A percentile compares a stretch with the other conserved stretches of the same genome.
Evolutionary conservation across 37 sponge, comb jelly and placozoan genomes (phyloP).

Genomic region (Ianthella basta): DNA sequence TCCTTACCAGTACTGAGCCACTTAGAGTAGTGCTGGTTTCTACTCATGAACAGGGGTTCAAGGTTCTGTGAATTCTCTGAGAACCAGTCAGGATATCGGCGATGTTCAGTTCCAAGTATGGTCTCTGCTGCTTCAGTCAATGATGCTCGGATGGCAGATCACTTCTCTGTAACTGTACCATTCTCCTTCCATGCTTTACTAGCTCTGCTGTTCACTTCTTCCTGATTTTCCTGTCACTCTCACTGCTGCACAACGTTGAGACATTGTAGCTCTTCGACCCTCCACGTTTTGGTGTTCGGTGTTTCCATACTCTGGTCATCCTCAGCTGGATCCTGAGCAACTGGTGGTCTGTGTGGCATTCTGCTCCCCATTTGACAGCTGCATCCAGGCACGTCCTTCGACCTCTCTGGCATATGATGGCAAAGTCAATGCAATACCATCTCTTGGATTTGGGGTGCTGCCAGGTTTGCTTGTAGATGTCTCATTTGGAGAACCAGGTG

Average conservation of each 20-base stretch:
- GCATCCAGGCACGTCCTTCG: conserved; percentile 8
- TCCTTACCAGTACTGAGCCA: conserved; percentile 19
- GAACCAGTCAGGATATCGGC: conserved; percentile 22
- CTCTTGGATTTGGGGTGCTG: conserved; percentile 32
- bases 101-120: conserved; percentile 14
- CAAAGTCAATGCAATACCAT: conserved; percentile 26
- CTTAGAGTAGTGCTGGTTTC: conserved; percentile 16
- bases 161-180: conserved; percentile 16
- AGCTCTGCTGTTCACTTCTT: conserved; percentile 20
- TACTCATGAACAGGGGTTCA: conserved; percentile 2
- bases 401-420: conserved; percentile 24
- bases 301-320: conserved; percentile 10
- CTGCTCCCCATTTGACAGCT: conserved; percentile 6
- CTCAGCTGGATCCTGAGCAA: conserved; percentile 1
- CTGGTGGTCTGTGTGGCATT: conserved; percentile 31
- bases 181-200: conserved; percentile 2
- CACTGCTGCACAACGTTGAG: conserved; percentile 8
- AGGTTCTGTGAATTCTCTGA: conserved; percentile 13
- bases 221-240: neutral
- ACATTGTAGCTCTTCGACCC: conserved; percentile 4
- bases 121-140: conserved; percentile 20
- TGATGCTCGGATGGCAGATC: neutral
- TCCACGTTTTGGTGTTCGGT: neutral
- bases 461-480: conserved; percentile 27
- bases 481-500: conserved; percentile 47